phyloP scores from a whole-genome alignment of 2,113 vertebrate genomes.

The Myiagra hebetior region DNA sequence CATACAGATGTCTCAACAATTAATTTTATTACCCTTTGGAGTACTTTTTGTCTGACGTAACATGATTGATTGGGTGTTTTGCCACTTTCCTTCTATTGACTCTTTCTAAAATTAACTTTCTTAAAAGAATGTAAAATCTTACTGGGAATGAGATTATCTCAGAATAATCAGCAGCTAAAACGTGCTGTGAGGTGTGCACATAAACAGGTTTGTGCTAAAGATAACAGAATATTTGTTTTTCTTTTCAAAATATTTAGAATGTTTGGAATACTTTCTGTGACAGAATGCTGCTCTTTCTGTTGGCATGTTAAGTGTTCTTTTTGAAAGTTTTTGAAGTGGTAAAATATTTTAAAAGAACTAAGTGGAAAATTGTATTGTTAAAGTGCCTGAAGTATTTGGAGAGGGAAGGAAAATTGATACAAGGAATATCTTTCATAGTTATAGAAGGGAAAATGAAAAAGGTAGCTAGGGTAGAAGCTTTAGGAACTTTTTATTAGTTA shows the following conservation, averaged over 20 bases:
- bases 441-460: neutral
- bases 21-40: neutral
- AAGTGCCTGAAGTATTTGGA: neutral
- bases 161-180: neutral
- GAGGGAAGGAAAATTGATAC: neutral
- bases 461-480: neutral
- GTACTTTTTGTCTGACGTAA: neutral
- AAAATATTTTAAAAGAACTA: neutral
- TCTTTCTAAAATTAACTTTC: neutral
- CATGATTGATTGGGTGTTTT: neutral
- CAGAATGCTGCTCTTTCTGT: neutral
- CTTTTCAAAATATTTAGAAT: neutral
- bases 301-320: neutral
- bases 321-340: neutral
- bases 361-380: neutral
- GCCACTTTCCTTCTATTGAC: neutral
- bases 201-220: neutral
- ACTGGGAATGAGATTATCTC: neutral
- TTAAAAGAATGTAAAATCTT: neutral
- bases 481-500: neutral
- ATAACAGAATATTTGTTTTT: neutral
- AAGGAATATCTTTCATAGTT: neutral
- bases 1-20: neutral
- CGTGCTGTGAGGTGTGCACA: neutral
- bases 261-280: constrained; percentile 4